These are phyloP conservation scores for Coregonus ussuriensis DNA, from an alignment of 2,797 vertebrate genomes.

Conservation along the genomic window DNA sequence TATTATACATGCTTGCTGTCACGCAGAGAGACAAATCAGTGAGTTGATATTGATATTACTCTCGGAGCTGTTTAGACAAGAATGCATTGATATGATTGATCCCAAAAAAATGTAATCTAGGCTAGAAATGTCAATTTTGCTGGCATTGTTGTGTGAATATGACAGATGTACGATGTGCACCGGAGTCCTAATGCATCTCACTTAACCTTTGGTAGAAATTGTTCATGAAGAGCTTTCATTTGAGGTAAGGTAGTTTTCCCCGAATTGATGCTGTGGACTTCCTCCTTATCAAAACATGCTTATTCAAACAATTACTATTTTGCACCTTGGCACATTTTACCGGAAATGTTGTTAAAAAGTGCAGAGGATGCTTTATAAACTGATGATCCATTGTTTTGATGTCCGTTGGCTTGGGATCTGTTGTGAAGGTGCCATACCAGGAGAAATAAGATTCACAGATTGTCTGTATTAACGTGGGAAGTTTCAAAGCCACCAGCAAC, in stretches of 20 bases:
- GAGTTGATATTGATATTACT: not conserved
- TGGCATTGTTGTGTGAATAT: not conserved
- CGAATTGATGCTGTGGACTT: not conserved
- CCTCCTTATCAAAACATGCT: not conserved
- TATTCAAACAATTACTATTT: not conserved
- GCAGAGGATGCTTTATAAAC: not conserved
- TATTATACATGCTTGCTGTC: not conserved
- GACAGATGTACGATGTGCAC: not conserved
- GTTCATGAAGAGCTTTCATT: not conserved
- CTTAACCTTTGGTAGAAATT: not conserved
- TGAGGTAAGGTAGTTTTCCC: not conserved
- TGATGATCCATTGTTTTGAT: not conserved
- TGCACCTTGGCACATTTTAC: not conserved
- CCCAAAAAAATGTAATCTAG: not conserved
- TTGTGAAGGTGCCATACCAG: not conserved
- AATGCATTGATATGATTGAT: not conserved
- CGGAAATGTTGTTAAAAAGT: not conserved
- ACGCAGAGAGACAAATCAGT: not conserved
- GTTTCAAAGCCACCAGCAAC: constrained; percentile 16
- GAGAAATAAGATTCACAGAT: not conserved
- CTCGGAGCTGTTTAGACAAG: not conserved
- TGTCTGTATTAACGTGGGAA: not conserved
- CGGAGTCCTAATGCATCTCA: not conserved
- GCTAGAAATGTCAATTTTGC: not conserved
- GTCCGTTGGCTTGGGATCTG: not conserved